Percentiles rank a stretch among this genome's conserved stretches.
Evolutionary conservation across 2,113 vertebrate species (phyloP).

Genomic region (Benthochromis sp.): DNA sequence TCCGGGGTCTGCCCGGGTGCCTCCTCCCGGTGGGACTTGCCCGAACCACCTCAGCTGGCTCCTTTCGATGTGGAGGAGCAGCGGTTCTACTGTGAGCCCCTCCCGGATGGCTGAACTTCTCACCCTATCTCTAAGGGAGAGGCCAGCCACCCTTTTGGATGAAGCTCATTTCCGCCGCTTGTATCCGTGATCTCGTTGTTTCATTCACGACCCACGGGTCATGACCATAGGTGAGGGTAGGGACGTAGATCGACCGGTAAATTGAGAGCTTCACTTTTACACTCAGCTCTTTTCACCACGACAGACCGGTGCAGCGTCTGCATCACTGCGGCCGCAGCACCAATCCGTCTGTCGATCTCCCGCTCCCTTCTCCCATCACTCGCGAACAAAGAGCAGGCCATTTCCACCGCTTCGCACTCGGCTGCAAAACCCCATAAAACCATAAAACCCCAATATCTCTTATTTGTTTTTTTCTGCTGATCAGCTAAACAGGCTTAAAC

Average conservation of each 20-base stretch:
- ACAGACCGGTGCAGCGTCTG: fast-evolving
- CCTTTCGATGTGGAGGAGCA: fast-evolving
- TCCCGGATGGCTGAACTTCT: fast-evolving
- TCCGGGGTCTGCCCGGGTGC: neutral
- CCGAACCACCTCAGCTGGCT: neutral
- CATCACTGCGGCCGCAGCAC: fast-evolving
- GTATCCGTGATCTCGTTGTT: fast-evolving
- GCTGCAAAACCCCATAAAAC: neutral
- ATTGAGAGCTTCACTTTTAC: fast-evolving
- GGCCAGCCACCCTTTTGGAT: fast-evolving
- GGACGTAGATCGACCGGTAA: fast-evolving
- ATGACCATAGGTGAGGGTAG: fast-evolving
- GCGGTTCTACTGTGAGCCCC: fast-evolving
- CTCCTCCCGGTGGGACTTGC: fast-evolving
- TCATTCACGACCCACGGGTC: fast-evolving
- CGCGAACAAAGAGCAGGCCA: fast-evolving
- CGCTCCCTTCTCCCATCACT: neutral
- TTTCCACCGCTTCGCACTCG: neutral
- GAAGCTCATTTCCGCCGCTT: neutral
- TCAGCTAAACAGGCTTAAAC: neutral
- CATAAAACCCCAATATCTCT: neutral
- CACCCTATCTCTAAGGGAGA: neutral
- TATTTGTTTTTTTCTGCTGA: neutral
- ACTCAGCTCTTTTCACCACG: neutral
- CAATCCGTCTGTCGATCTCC: neutral